Conservation (phyloP, 1,140 invertebrate genomes). For the Camponotus vicinus region DNA sequence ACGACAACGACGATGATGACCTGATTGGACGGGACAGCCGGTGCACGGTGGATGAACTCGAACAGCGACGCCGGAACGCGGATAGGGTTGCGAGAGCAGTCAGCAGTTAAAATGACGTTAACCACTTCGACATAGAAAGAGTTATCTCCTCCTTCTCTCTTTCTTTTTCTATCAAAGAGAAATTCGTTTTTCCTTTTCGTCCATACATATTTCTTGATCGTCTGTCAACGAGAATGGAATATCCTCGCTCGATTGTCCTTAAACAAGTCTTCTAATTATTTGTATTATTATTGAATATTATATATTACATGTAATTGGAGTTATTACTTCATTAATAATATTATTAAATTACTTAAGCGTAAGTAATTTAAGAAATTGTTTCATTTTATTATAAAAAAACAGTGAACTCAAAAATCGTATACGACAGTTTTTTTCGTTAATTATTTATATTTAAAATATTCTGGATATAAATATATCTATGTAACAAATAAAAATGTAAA, state of each 20-base stretch:
- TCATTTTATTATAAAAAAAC: background rate
- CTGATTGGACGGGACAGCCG: conserved; percentile 73
- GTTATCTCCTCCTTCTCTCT: background rate
- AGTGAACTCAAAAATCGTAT: background rate
- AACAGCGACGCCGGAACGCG: conserved; percentile 50
- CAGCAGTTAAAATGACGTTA: conserved; percentile 73
- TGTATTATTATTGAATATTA: no score
- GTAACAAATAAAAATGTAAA: no score
- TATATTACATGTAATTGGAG: no score
- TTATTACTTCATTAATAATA: no score
- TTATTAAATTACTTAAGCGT: background rate
- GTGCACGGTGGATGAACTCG: conserved; percentile 74
- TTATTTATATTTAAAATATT: background rate
- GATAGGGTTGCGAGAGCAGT: conserved; percentile 71
- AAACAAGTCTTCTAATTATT: no score
- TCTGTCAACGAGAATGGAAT: background rate
- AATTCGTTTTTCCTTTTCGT: background rate
- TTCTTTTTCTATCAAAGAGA: background rate
- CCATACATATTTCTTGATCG: conserved; percentile 1
- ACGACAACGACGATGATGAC: conserved; percentile 50
- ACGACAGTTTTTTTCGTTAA: background rate
- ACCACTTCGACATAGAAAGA: conserved; percentile 70
- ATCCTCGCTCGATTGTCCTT: background rate
- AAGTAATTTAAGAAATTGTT: background rate
- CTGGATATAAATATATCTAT: background rate